Evolutionary conservation across 2,797 vertebrate genomes (phyloP).

Genomic region (Sebastes minor): DNA sequence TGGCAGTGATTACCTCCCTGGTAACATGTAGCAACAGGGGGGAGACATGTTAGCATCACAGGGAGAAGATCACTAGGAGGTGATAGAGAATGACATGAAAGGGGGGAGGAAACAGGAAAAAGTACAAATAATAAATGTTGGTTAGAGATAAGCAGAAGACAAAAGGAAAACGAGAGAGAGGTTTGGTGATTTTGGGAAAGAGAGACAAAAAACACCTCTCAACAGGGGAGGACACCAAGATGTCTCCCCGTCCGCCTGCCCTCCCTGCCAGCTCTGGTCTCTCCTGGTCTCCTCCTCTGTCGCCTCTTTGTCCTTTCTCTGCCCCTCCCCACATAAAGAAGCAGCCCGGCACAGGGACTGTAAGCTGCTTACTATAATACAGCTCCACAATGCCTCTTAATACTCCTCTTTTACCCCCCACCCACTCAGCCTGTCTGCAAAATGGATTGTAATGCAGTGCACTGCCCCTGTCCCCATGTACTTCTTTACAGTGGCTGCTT

Average conservation of each 20-base stretch:
- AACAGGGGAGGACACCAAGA: background rate
- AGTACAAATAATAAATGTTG: constrained; percentile 1
- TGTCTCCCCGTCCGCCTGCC: background rate
- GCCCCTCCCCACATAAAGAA: constrained; percentile 27
- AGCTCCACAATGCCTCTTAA: constrained; percentile 63
- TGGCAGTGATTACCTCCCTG: constrained; percentile 27
- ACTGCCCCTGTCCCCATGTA: constrained; percentile 3
- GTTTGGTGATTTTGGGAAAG: background rate
- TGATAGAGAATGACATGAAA: background rate
- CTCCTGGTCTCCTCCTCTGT: constrained; percentile 9
- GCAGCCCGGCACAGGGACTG: constrained; percentile 31
- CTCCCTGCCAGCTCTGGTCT: constrained; percentile 4
- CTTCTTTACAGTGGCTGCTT: background rate
- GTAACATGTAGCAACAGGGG: constrained; percentile 35
- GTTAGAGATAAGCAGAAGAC: constrained; percentile 4
- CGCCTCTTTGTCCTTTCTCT: constrained; percentile 41
- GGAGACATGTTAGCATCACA: constrained; percentile 23
- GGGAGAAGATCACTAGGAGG: constrained; percentile 18
- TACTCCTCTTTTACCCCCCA: constrained; percentile 44
- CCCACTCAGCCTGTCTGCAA: constrained; percentile 32
- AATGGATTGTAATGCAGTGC: constrained; percentile 29
- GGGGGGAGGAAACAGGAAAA: background rate
- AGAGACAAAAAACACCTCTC: background rate
- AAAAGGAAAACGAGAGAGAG: background rate
- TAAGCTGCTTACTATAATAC: constrained; percentile 78